Base-by-base conservation (phyloP, 1,140 invertebrate genomes). In the Ridgeia piscesae region DNA sequence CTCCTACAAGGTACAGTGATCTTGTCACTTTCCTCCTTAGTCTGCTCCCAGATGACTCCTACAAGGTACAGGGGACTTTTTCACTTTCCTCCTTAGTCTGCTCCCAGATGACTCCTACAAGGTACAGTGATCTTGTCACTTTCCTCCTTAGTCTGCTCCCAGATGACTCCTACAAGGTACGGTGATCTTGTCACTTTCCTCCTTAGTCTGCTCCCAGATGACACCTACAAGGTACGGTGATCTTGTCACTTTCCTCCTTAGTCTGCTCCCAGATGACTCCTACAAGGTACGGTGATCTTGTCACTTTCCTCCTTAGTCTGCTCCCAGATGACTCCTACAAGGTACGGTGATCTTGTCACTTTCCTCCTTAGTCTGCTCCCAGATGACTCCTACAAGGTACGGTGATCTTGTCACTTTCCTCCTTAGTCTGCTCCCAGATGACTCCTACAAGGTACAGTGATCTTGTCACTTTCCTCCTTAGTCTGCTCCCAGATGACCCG, bases 131-230 rank as follows among this genome's bases (percentile, higher is more conserved):
- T 42, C 42, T 99, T 77, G 98, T 99, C 21, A 99, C 98, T 95
- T 97, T 99, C 90, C 96, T 99, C n/a, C 96, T 99, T 27, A 99
- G 99, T 95, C 98, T 99, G 97, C 96, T 99, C 92, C 98, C 99
- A 4, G 98, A 99, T 96, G 97, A 98, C 92, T 97, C 98, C 94
- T 99, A 99, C 96, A 99, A 99, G 97, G 98, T 98, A 94, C 92
- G 89, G 92, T 14, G 42, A 6, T 42, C 42, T 99, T 77, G 98
- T 99, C 21, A 99, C 98, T 95, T 97, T 99, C 90, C 96, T 99
- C n/a, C 96, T 99, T 27, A 99, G 99, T 95, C 98, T 99, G 97
- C 96, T 99, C 92, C 98, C 99, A 4, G 98, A 99, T 96, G 97
- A 98, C 92, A 97, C 98, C 94, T 99, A 99, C 96, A 99, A 99